Conservation (phyloP, 2,888 invertebrate genomes). For the Eupeodes luniger region DNA sequence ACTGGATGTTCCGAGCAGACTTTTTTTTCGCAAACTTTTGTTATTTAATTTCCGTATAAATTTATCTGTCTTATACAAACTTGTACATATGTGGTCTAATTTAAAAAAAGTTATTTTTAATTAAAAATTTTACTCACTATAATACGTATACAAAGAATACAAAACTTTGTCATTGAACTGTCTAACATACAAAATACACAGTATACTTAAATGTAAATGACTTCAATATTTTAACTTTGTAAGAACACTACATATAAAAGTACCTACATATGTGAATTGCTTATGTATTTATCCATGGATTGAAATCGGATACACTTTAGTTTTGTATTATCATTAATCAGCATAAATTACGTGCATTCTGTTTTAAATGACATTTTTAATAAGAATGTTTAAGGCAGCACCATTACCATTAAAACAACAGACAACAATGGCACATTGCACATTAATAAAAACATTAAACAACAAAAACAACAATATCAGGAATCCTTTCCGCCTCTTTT, state of each 20-base stretch:
- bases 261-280: neutral
- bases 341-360: slow-evolving; percentile 48
- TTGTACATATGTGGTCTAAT: no score
- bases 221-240: neutral
- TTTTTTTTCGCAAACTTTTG: no score
- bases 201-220: neutral
- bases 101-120: no score
- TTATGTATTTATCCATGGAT: neutral
- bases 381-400: slow-evolving; percentile 58
- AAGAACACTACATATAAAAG: no score
- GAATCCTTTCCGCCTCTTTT: slow-evolving; percentile 16
- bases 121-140: no score
- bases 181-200: neutral
- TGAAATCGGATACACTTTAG: slow-evolving; percentile 3
- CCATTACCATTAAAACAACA: slow-evolving; percentile 45
- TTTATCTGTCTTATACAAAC: no score
- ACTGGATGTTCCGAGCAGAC: no score
- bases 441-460: slow-evolving; percentile 5
- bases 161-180: neutral
- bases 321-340: slow-evolving; percentile 49
- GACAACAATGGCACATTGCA: slow-evolving; percentile 11
- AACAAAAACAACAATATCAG: neutral
- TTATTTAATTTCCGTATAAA: no score
- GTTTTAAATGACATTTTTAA: slow-evolving; percentile 58
- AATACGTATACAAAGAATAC: neutral